phyloP scores from a whole-genome alignment of 2,888 invertebrate genomes.

The Rotaria sp. region DNA sequence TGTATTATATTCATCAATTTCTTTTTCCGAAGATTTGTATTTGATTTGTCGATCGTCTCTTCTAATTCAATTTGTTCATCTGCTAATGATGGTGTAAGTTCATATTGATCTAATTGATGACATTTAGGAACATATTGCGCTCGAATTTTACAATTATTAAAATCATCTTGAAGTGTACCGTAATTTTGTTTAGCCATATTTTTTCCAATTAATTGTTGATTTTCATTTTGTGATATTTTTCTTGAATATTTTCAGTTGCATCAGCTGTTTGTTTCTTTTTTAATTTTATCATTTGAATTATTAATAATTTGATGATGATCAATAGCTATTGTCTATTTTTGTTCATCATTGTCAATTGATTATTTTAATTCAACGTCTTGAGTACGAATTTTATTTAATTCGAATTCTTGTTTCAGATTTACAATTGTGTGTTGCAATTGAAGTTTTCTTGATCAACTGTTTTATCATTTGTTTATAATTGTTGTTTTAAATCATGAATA shows the following conservation, averaged over 20 bases:
- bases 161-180: conserved; percentile 26
- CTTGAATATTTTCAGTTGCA: neutral
- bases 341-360: neutral
- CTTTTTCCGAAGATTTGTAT: conserved; percentile 50
- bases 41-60: conserved; percentile 52
- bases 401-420: no score
- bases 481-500: neutral
- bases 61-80: conserved; percentile 45
- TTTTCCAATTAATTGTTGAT: neutral
- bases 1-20: no score
- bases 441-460: neutral
- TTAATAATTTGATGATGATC: neutral
- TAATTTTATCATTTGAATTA: neutral
- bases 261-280: neutral
- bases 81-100: conserved; percentile 3
- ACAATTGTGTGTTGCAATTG: neutral
- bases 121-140: conserved; percentile 79
- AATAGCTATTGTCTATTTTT: neutral
- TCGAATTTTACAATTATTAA: conserved; percentile 57
- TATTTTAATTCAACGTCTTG: neutral
- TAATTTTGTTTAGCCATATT: neutral
- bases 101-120: conserved; percentile 53
- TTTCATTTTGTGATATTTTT: neutral
- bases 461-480: neutral
- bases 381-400: no score